phyloP scores from a whole-genome alignment of 2,797 vertebrate genomes.

The Carcharodon carcharias region DNA sequence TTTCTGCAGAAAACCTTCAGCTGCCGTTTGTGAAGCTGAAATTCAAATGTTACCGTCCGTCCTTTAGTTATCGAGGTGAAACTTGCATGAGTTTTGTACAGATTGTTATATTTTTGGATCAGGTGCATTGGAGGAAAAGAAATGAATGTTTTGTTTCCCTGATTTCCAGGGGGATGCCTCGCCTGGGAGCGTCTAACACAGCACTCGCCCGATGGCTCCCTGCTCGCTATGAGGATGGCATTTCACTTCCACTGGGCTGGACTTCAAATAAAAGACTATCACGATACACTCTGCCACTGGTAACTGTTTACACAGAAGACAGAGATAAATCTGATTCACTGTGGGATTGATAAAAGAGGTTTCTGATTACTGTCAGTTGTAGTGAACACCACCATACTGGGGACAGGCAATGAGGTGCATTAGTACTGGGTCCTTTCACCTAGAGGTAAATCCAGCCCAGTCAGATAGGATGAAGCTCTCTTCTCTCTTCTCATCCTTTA shows the following conservation, averaged over 20 bases:
- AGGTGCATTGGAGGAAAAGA: not conserved
- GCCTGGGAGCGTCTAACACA: constrained; percentile 69
- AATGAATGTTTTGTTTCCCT: not conserved
- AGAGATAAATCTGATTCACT: not conserved
- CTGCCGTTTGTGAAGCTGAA: not conserved
- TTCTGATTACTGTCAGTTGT: not conserved
- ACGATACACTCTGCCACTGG: constrained; percentile 68
- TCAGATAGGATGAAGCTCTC: not conserved
- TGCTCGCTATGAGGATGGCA: constrained; percentile 71
- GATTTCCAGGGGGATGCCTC: constrained; percentile 58
- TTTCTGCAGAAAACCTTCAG: not conserved
- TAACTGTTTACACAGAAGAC: constrained; percentile 42
- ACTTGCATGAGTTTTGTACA: not conserved
- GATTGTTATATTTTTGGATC: not conserved
- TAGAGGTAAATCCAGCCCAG: not conserved
- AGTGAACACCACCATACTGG: not conserved
- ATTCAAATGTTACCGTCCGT: not conserved
- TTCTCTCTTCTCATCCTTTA: not conserved
- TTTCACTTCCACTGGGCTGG: constrained; percentile 70
- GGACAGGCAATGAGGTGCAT: not conserved
- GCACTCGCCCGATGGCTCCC: constrained; percentile 76
- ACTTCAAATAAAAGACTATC: constrained; percentile 61
- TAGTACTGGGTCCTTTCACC: not conserved
- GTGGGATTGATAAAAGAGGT: not conserved
- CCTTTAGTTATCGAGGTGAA: not conserved